phyloP scores from a whole-genome alignment of 2,113 vertebrate species.

The Globicephala melas region DNA sequence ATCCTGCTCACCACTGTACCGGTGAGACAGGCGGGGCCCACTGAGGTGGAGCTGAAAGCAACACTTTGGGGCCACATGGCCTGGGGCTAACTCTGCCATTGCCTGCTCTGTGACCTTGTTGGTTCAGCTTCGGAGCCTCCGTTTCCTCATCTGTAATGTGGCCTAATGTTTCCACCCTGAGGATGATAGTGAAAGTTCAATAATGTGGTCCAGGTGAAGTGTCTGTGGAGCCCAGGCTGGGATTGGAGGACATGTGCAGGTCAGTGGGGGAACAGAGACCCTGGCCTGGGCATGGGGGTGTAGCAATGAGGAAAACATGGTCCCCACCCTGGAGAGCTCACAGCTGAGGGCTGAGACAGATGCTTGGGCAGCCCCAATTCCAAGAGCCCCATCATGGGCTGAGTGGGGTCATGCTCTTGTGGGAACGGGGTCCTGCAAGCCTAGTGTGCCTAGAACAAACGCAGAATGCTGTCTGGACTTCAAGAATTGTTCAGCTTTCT shows the following conservation, averaged over 20 bases:
- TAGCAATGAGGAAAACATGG: neutral
- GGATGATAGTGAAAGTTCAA: neutral
- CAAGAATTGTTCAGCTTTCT: neutral
- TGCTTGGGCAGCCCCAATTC: neutral
- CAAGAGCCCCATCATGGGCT: neutral
- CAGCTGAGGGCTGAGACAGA: neutral
- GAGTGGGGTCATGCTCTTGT: fast-evolving
- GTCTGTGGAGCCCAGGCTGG: neutral
- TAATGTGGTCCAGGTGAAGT: neutral
- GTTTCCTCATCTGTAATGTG: neutral
- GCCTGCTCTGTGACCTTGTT: neutral
- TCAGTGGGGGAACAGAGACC: neutral
- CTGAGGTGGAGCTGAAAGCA: neutral
- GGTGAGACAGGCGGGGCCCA: neutral
- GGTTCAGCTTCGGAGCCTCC: neutral
- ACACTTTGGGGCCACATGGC: no score
- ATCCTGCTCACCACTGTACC: no score
- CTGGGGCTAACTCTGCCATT: neutral
- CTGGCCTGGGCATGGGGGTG: no score
- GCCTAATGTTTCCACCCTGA: neutral
- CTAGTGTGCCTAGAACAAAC: neutral
- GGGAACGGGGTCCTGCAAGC: neutral
- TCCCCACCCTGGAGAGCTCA: neutral
- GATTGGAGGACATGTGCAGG: neutral
- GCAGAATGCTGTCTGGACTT: neutral